phyloP scores from a whole-genome alignment of 2,888 invertebrate species.

The Lepidochitona cinerea region DNA sequence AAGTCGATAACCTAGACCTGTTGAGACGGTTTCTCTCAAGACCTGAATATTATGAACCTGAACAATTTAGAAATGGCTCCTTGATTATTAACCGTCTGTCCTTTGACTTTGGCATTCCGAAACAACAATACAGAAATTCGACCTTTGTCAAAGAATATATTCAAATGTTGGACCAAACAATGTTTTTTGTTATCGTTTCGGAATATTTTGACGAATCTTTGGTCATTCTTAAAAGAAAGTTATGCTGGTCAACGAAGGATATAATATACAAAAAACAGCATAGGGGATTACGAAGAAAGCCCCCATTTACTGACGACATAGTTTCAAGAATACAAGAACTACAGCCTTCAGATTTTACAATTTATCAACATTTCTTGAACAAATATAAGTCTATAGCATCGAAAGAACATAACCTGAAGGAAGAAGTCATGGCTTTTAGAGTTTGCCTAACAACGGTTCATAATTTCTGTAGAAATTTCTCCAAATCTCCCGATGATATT shows the following conservation, averaged over 20 bases:
- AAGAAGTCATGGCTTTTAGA: too few species aligned
- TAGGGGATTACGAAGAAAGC: too few species aligned
- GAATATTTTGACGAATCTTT: constrained; percentile 1
- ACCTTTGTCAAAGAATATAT: neutral
- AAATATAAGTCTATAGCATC: too few species aligned
- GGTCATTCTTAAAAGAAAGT: neutral
- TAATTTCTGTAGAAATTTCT: too few species aligned
- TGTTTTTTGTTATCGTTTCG: neutral
- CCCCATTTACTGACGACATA: too few species aligned
- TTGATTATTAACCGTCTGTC: neutral
- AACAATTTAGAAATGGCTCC: neutral
- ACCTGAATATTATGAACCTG: neutral
- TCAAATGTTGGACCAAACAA: neutral
- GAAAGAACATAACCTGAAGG: too few species aligned
- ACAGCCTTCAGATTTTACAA: too few species aligned
- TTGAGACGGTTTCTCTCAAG: neutral
- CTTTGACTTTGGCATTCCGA: neutral
- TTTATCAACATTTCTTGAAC: too few species aligned
- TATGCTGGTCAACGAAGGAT: constrained; percentile 7
- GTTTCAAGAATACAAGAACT: too few species aligned
- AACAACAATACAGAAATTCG: neutral
- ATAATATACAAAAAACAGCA: neutral
- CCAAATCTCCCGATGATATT: too few species aligned
- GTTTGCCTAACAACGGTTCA: too few species aligned
- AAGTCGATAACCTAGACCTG: neutral